phyloP scores from a whole-genome alignment of 2,797 vertebrate genomes.

The Gadopsis bispinosus region DNA sequence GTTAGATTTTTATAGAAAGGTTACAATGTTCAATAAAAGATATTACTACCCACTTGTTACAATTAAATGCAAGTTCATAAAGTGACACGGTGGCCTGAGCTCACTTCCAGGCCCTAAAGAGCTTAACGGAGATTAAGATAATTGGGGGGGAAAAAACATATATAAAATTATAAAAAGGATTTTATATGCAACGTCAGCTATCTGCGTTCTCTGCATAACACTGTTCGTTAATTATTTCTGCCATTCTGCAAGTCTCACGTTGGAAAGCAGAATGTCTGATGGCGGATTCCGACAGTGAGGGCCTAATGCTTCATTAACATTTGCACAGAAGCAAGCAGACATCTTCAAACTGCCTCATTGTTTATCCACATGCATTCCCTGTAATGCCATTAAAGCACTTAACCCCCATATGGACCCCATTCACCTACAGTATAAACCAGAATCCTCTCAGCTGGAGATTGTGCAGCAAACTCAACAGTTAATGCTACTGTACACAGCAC shows the following conservation, averaged over 20 bases:
- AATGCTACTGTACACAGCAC: conserved; percentile 39
- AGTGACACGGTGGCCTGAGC: background rate
- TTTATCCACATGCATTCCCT: conserved; percentile 13
- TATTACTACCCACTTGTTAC: conserved; percentile 4
- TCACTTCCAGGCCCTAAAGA: background rate
- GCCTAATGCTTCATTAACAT: conserved; percentile 45
- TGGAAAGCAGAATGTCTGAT: conserved; percentile 15
- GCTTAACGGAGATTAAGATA: background rate
- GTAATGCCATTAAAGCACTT: conserved; percentile 36
- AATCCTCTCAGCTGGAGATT: conserved; percentile 24
- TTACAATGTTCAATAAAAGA: conserved; percentile 25
- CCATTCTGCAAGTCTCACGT: background rate
- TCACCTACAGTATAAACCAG: conserved; percentile 18
- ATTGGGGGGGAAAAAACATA: background rate
- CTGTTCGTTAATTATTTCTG: conserved; percentile 12
- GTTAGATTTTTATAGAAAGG: background rate
- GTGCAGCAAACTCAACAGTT: conserved; percentile 29
- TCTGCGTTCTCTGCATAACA: conserved; percentile 7
- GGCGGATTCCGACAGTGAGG: conserved; percentile 11
- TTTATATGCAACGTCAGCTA: background rate
- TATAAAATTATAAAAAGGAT: background rate
- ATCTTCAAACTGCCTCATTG: conserved; percentile 29
- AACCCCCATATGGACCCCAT: conserved; percentile 34
- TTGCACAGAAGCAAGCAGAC: conserved; percentile 27
- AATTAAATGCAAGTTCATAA: conserved; percentile 13